Evolutionary conservation across 2,113 vertebrate genomes (phyloP).

Genomic region (Uropsilus gracilis): DNA sequence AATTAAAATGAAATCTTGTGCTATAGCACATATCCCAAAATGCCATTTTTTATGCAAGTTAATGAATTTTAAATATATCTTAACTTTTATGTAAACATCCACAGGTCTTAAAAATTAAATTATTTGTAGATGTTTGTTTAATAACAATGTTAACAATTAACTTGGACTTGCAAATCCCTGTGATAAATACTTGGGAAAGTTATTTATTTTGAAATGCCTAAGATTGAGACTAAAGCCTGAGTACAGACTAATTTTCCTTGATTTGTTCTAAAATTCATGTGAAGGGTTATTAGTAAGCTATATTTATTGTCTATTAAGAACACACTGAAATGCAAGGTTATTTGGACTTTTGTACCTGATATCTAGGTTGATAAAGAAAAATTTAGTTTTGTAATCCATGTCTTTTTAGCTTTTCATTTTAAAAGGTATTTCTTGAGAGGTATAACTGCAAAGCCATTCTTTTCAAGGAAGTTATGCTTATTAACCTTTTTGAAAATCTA

Average conservation of each 20-base stretch:
- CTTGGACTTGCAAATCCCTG: conserved; percentile 8
- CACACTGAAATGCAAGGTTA: not conserved
- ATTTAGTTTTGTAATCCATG: conserved; percentile 5
- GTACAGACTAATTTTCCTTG: conserved; percentile 26
- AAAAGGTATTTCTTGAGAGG: conserved; percentile 32
- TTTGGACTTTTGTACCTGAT: not conserved
- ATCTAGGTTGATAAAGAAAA: not conserved
- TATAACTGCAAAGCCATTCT: conserved; percentile 33
- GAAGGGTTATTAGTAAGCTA: conserved; percentile 33
- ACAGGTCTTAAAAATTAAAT: conserved; percentile 47
- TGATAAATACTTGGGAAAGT: conserved; percentile 49
- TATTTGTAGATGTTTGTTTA: conserved; percentile 58
- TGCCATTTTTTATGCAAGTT: conserved; percentile 58
- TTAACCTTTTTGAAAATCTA: conserved; percentile 72
- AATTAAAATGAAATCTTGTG: conserved; percentile 83
- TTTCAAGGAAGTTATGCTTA: conserved; percentile 27
- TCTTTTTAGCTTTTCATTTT: not conserved
- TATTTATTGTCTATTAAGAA: conserved; percentile 54
- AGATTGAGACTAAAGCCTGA: not conserved
- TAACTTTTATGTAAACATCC: conserved; percentile 54
- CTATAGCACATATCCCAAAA: conserved; percentile 51
- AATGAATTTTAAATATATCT: conserved; percentile 59
- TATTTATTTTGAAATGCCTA: conserved; percentile 37
- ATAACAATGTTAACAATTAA: conserved; percentile 37
- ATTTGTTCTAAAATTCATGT: conserved; percentile 35